Conservation (phyloP, 2,888 invertebrate genomes). For the Ochropleura plecta region DNA sequence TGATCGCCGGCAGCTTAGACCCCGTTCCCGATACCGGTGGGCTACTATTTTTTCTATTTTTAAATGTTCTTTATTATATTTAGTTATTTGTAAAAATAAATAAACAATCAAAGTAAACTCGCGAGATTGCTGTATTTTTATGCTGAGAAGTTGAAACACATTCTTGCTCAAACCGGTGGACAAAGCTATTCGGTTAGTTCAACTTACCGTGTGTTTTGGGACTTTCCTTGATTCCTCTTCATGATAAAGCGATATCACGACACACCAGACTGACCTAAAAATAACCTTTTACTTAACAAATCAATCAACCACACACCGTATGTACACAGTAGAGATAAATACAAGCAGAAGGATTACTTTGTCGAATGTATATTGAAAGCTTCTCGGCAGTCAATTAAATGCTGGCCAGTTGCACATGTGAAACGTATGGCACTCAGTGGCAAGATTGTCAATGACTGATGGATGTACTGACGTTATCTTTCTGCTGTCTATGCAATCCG, state of each 20-base stretch:
- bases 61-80: too few relatives aligned
- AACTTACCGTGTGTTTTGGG: slow-evolving; percentile 13
- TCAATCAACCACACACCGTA: slow-evolving; percentile 59
- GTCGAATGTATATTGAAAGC: background rate
- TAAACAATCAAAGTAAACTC: too few relatives aligned
- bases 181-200: background rate
- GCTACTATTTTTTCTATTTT: too few relatives aligned
- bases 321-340: slow-evolving; percentile 1
- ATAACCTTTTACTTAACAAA: slow-evolving; percentile 67
- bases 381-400: background rate
- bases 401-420: too few relatives aligned
- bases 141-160: background rate
- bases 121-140: background rate
- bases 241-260: slow-evolving; percentile 48
- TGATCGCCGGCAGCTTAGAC: too few relatives aligned
- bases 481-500: too few relatives aligned
- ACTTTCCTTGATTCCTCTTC: slow-evolving; percentile 31
- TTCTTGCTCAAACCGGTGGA: background rate
- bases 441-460: too few relatives aligned
- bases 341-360: background rate
- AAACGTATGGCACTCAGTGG: too few relatives aligned
- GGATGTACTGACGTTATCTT: too few relatives aligned
- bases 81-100: too few relatives aligned
- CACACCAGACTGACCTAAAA: slow-evolving; percentile 51
- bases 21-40: too few relatives aligned